Conservation (phyloP, 2,113 vertebrate species). For the Osmerus mordax region DNA sequence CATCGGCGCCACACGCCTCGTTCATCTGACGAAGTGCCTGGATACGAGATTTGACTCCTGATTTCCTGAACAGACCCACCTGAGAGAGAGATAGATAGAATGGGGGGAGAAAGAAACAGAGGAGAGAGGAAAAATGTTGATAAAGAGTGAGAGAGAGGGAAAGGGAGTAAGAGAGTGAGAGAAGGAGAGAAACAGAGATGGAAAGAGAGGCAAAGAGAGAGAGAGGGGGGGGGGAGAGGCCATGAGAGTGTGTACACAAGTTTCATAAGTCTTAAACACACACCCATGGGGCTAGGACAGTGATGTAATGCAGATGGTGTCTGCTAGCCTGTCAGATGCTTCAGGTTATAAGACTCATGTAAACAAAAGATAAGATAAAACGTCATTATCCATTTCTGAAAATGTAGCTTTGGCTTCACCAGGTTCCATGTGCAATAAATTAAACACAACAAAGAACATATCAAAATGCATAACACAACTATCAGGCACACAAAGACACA, state of each 20-base stretch:
- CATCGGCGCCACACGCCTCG: conserved; percentile 75
- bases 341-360: too few species aligned
- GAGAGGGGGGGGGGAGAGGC: neutral
- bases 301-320: too few species aligned
- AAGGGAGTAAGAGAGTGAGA: neutral
- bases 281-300: too few species aligned
- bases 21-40: conserved; percentile 95
- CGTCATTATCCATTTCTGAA: too few species aligned
- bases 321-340: too few species aligned
- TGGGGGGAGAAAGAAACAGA: neutral
- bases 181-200: neutral
- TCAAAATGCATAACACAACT: too few species aligned
- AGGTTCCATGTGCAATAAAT: too few species aligned
- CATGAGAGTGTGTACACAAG: too few species aligned
- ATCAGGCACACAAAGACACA: neutral
- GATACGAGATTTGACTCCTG: conserved; percentile 95
- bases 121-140: neutral
- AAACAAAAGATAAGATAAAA: too few species aligned
- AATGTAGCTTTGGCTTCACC: too few species aligned
- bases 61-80: conserved; percentile 97
- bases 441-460: too few species aligned
- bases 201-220: neutral
- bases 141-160: conserved; percentile 8
- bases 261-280: too few species aligned
- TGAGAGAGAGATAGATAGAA: conserved; percentile 45